phyloP scores from a whole-genome alignment of 2,888 invertebrate genomes.

The Merodon equestris region DNA sequence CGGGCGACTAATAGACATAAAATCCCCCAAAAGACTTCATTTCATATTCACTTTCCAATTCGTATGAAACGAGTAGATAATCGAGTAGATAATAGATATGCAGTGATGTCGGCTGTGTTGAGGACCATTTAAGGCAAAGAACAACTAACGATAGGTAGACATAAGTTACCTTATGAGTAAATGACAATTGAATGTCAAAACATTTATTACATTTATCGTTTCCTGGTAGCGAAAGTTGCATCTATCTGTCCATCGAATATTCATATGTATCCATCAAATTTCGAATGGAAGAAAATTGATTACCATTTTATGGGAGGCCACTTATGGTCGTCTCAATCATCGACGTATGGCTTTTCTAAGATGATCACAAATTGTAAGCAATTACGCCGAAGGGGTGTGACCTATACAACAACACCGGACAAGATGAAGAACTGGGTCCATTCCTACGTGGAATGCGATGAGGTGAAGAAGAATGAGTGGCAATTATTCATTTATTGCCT shows the following conservation, averaged over 20 bases:
- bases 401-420: neutral
- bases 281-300: conserved; percentile 61
- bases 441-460: neutral
- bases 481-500: conserved; percentile 65
- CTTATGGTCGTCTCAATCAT: conserved; percentile 39
- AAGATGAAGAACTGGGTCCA: too few relatives aligned
- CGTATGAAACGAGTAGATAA: too few relatives aligned
- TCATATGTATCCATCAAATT: conserved; percentile 23
- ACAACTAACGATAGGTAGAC: too few relatives aligned
- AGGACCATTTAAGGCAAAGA: too few relatives aligned
- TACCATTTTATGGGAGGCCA: conserved; percentile 55
- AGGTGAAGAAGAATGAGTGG: conserved; percentile 42
- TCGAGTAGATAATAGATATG: too few relatives aligned
- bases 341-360: conserved; percentile 55
- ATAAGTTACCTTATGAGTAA: neutral
- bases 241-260: conserved; percentile 7
- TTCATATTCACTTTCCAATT: conserved; percentile 30
- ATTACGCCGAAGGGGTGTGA: conserved; percentile 39
- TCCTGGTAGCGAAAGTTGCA: conserved; percentile 65
- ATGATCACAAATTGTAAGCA: conserved; percentile 64
- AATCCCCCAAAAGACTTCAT: conserved; percentile 25
- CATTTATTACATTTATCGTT: conserved; percentile 44
- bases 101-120: too few relatives aligned
- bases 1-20: neutral
- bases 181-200: conserved; percentile 53